Conservation (phyloP, 37 sponge, comb jelly and placozoan genomes). For the Amphimedon queenslandica region DNA sequence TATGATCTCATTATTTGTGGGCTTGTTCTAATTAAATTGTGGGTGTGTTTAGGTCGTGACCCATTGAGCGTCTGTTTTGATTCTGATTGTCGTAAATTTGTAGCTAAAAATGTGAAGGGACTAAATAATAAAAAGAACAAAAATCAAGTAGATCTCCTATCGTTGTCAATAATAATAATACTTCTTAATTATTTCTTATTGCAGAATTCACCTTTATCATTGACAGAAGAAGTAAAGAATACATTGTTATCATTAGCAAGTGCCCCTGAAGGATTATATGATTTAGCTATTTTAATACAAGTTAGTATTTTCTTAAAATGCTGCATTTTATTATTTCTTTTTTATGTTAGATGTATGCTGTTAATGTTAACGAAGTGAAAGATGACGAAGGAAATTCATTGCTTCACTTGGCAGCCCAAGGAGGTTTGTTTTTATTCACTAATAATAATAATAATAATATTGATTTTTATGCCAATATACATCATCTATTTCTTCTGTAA, state of each 20-base stretch:
- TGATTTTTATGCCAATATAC: not conserved
- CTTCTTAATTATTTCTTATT: too few species aligned
- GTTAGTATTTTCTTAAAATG: constrained; percentile 9
- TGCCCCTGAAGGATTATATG: constrained; percentile 47
- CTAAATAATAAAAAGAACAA: not conserved
- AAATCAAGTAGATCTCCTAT: not conserved
- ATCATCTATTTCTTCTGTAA: not conserved
- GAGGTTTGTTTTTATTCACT: constrained; percentile 30
- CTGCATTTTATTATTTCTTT: not conserved
- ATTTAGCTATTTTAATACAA: constrained; percentile 31
- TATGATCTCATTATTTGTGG: not conserved
- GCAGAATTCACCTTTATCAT: not conserved
- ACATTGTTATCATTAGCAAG: constrained; percentile 41
- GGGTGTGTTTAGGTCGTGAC: not conserved
- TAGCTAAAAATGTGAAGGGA: not conserved
- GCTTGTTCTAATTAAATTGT: not conserved
- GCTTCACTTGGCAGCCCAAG: constrained; percentile 50
- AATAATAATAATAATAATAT: not conserved
- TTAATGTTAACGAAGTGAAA: constrained; percentile 56
- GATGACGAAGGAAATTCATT: constrained; percentile 50
- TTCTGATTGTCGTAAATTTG: not conserved
- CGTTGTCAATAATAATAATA: too few species aligned
- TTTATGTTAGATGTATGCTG: constrained; percentile 23
- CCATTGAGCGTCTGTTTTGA: constrained; percentile 41
- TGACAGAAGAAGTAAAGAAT: constrained; percentile 18